These are phyloP conservation scores for Pipra filicauda DNA, from an alignment of 2,113 vertebrate genomes.

Conservation along the genomic window DNA sequence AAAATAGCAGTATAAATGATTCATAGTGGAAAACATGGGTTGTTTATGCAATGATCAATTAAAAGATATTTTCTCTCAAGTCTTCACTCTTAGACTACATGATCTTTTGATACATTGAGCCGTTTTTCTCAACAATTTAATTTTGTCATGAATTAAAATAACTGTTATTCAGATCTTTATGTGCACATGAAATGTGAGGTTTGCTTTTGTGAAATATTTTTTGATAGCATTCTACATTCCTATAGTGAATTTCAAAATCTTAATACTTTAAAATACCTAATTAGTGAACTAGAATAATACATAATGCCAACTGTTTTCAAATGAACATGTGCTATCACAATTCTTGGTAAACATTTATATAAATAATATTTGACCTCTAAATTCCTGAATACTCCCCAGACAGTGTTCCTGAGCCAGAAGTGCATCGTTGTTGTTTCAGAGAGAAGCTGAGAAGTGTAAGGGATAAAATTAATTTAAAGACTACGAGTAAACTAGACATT, in stretches of 20 bases:
- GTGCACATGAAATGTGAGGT: fast-evolving
- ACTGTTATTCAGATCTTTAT: neutral
- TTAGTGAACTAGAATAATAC: neutral
- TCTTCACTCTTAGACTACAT: neutral
- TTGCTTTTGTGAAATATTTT: neutral
- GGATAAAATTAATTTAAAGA: neutral
- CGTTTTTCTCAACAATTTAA: neutral
- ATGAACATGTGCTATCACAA: neutral
- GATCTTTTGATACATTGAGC: neutral
- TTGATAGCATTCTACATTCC: neutral
- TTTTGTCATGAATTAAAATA: neutral
- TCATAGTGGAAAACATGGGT: neutral
- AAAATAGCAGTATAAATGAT: neutral
- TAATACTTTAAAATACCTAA: neutral
- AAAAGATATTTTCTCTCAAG: neutral
- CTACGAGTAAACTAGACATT: neutral
- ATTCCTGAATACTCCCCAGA: neutral
- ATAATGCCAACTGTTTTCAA: neutral
- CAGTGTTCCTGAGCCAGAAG: neutral
- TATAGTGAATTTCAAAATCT: neutral
- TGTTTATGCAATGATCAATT: neutral
- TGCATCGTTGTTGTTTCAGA: neutral
- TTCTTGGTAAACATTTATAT: neutral
- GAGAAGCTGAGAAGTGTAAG: neutral
- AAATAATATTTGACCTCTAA: neutral